Evolutionary conservation across 1,140 invertebrate species (phyloP), one percentile per base, ranked within the genome.

Genomic region (Elymnias hypermnestra): DNA sequence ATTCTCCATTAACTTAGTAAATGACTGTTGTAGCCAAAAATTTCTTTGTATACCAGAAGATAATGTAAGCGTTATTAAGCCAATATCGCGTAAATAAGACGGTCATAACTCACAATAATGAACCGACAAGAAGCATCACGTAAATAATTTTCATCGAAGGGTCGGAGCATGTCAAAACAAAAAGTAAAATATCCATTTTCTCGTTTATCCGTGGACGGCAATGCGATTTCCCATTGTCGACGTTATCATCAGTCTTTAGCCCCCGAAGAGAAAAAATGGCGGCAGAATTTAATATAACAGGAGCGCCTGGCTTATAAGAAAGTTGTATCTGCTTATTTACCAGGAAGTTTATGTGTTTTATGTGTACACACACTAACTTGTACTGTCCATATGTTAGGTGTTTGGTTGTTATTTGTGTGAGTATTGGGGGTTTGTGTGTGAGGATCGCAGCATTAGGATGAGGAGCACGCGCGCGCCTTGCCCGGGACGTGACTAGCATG

Each of bases 341-440:
- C 75, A 71, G 75, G 75, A 81, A 79, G 73, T 83, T 79, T 81
- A 77, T 83, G 68, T 83, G 68, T 83, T 68, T 78, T 75, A 75
- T 75, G 67, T 66, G 53, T 65, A 58, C 71, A 73, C 58, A 64
- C 53, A 29, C 33, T 31, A 7, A 25, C 33, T 17, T 21, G 17
- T 50, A 40, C 53, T 61, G 61, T 72, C 55, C 65, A 64, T 69
- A 56, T 67, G 72, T 58, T 69, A 70, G 63, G 65, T 66, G 75
- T 78, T 74, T 64, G 52, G 67, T 64, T 57, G 50, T 63, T 67
- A 37, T 56, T 46, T 61, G 53, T 67, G 63, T 66, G 72, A 50
- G 63, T 59, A 53, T 54, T 40, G 57, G 60, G 61, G 59, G 64
- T 72, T 71, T 74, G 72, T 76, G 77, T 54, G 74, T 76, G 65